These are phyloP conservation scores for Escarpia spicata DNA, from an alignment of 2,888 invertebrate species.

Conservation along the genomic window DNA sequence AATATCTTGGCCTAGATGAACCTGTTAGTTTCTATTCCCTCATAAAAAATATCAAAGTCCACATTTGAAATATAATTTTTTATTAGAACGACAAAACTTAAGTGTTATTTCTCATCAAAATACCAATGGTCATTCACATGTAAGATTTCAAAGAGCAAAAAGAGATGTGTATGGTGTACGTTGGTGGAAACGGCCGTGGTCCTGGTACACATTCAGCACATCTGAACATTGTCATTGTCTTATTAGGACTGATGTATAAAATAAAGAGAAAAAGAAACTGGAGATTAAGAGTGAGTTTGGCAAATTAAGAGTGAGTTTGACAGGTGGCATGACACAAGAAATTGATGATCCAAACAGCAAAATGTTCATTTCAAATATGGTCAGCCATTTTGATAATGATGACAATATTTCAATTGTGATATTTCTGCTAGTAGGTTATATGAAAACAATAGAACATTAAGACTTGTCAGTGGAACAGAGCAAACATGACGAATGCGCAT, in stretches of 20 bases:
- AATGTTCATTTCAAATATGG: neutral
- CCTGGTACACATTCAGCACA: neutral
- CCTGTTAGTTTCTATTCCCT: neutral
- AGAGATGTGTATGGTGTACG: neutral
- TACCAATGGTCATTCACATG: neutral
- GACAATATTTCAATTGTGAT: neutral
- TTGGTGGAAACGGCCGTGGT: neutral
- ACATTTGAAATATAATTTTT: neutral
- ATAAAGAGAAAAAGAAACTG: neutral
- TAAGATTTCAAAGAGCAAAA: neutral
- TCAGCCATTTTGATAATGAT: neutral
- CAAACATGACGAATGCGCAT: neutral
- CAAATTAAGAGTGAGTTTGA: neutral
- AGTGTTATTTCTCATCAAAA: constrained; percentile 5
- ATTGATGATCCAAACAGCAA: neutral
- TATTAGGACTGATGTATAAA: neutral
- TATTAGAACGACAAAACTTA: neutral
- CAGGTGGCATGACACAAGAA: neutral
- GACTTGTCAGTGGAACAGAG: too few species aligned
- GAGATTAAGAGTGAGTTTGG: neutral
- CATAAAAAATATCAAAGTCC: too few species aligned
- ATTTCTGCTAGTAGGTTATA: neutral
- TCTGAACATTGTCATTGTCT: neutral
- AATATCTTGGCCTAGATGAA: neutral
- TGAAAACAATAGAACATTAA: neutral